Percentiles rank a stretch among this genome's conserved stretches.
Evolutionary conservation across 1,140 invertebrate genomes (phyloP).

Genomic region (Pemphigus obesinymphae): DNA sequence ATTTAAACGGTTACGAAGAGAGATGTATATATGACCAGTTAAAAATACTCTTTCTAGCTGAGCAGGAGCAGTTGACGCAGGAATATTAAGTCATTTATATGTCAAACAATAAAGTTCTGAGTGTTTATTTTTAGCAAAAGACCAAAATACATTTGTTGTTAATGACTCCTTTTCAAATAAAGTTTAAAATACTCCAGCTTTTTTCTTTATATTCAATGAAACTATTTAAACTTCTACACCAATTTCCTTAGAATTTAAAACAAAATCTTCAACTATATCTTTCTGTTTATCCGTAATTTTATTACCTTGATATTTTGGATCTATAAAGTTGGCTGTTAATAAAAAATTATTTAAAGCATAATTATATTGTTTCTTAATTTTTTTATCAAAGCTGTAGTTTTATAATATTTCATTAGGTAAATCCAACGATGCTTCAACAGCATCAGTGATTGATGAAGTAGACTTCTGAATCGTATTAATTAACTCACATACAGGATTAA

Average conservation of each 20-base stretch:
- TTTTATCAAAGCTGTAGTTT: neutral
- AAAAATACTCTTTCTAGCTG: too few relatives aligned
- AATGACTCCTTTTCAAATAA: neutral
- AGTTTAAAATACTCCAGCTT: neutral
- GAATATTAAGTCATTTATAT: too few relatives aligned
- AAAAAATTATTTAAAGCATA: constrained; percentile 19
- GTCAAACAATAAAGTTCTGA: too few relatives aligned
- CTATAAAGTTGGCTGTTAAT: neutral
- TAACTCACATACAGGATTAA: neutral
- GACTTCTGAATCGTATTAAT: neutral
- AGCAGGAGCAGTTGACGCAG: too few relatives aligned
- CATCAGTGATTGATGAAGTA: neutral
- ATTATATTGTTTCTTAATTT: neutral
- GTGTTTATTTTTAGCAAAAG: too few relatives aligned
- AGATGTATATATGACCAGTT: too few relatives aligned
- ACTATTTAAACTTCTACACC: neutral
- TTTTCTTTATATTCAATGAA: constrained; percentile 8
- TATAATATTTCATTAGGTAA: neutral
- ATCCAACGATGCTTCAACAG: neutral
- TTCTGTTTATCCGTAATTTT: neutral
- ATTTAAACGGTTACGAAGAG: too few relatives aligned
- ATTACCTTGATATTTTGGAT: neutral
- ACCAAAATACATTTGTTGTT: constrained; percentile 15
- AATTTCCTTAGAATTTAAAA: constrained; percentile 1
- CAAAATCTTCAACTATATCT: constrained; percentile 12